A percentile compares a stretch with the other conserved stretches of the same genome.
phyloP scores from a whole-genome alignment of 1,140 invertebrate species.

The Pseudachorutes palmiensis region DNA sequence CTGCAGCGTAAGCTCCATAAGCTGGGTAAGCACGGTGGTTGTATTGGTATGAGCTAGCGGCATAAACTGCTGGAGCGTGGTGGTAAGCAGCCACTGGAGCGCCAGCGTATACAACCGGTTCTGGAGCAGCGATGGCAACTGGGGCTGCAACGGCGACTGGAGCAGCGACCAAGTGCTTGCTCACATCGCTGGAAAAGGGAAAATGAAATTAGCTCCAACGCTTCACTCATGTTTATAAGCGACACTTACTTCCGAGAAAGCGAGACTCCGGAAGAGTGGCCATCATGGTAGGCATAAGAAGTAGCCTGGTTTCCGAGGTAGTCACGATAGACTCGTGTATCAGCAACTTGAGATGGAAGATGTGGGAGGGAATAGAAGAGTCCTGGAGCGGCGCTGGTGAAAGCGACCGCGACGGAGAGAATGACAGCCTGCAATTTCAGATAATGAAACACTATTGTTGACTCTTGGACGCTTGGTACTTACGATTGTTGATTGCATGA shows the following conservation, averaged over 20 bases:
- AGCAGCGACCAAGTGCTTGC: constrained; percentile 27
- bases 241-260: constrained; percentile 23
- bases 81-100: background rate
- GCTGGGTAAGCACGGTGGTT: background rate
- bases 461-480: too few relatives aligned
- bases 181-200: constrained; percentile 27
- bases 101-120: constrained; percentile 19
- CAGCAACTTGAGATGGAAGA: constrained; percentile 21
- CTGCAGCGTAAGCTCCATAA: background rate
- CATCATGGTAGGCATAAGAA: constrained; percentile 34
- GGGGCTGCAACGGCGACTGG: constrained; percentile 15
- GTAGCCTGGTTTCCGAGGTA: constrained; percentile 35
- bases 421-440: background rate
- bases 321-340: constrained; percentile 29
- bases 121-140: too few relatives aligned
- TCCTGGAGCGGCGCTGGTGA: background rate
- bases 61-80: background rate
- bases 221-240: too few relatives aligned
- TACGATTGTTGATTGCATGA: too few relatives aligned
- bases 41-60: background rate
- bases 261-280: constrained; percentile 33
- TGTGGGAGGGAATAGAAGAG: constrained; percentile 1
- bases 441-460: background rate
- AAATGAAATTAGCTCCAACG: too few relatives aligned
- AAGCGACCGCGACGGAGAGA: background rate